Percentiles rank a stretch among this genome's conserved stretches.
Evolutionary conservation across 2,113 vertebrate genomes (phyloP).

Genomic region (Archocentrus centrarchus): DNA sequence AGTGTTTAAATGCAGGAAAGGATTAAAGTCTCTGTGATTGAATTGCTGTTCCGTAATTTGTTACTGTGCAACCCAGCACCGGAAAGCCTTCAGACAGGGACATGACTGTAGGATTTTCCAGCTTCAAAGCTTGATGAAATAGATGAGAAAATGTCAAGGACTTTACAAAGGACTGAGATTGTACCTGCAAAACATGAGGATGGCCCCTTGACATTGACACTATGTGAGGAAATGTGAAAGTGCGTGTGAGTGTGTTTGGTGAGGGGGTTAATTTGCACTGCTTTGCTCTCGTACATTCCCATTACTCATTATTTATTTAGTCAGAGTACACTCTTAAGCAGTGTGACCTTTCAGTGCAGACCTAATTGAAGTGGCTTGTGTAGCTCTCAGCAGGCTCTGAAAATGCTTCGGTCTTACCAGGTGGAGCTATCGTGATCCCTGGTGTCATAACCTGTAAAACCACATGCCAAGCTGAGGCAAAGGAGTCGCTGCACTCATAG

Average conservation of each 20-base stretch:
- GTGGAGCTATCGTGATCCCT: conserved; percentile 34
- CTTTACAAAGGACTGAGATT: conserved; percentile 30
- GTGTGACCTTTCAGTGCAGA: conserved; percentile 62
- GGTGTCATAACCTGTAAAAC: conserved; percentile 58
- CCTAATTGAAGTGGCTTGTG: conserved; percentile 39
- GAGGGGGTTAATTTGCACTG: conserved; percentile 45
- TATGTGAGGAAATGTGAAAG: conserved; percentile 37
- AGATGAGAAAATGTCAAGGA: conserved; percentile 60
- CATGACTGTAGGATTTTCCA: conserved; percentile 21
- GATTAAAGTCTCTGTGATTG: conserved; percentile 1
- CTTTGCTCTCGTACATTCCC: conserved; percentile 50
- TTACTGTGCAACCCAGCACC: not conserved
- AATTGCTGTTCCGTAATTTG: conserved; percentile 18
- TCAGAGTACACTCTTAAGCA: conserved; percentile 52
- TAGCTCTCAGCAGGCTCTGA: conserved; percentile 5
- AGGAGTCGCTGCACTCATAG: conserved; percentile 26
- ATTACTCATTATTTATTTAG: conserved; percentile 75
- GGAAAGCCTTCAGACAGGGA: not conserved
- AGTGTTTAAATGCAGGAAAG: not conserved
- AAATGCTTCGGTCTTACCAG: conserved; percentile 30
- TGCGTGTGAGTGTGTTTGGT: conserved; percentile 23
- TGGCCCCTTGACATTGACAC: conserved; percentile 28
- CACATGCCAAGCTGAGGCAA: conserved; percentile 33
- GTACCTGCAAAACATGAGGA: conserved; percentile 43
- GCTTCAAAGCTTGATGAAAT: conserved; percentile 24